Evolutionary conservation across 2,797 vertebrate species (phyloP), one percentile per base, ranked within the genome.

Genomic region (Leptatherina wallacei): DNA sequence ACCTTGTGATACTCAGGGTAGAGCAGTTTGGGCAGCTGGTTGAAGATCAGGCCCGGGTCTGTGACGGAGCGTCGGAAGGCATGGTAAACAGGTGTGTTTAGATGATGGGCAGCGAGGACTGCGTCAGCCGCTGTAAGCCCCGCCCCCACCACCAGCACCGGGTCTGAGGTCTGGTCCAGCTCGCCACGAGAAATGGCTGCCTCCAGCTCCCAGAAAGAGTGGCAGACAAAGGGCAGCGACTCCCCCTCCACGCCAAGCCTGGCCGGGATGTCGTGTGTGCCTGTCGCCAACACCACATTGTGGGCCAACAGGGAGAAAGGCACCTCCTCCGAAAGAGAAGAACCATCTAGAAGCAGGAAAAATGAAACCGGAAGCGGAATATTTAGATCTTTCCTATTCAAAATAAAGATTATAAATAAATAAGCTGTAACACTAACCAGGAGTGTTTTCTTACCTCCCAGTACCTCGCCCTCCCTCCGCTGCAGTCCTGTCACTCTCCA

Each of bases 1-100:
- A 96, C 95, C 89, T 96, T 96, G 91, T 96, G 95, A 85, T 96
- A 96, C 84, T 96, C 95, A 0, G 95, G 95, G 85, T 96, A 96
- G 0, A 96, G 94, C 59, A 95, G 71, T 52, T 94, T 95, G 32
- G 95, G 95, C 66, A 96, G 91, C 90, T 95, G 95, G 91, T 95
- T 95, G 84, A 96, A 95, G 82, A 95, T 94, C 69, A 95, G 93
- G 0, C 72, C 93, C 0, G 94, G 95, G 87, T 95, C 95, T 0
- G 49, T 82, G 33, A 95, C 92, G 0, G 91, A 78, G 33, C 95
- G 91, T 0, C 95, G 89, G 86, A 96, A 95, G 69, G 83, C 91
- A 42, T 96, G 95, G 81, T 92, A 94, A 22, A 96, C 93, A 0
- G 94, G 92, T 0, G 92, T 90, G 83, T 89, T 94, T 33, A 94